A percentile compares a stretch with the other conserved stretches of the same genome.
phyloP scores from a whole-genome alignment of 1,140 invertebrate genomes.

The Drosophila varians region DNA sequence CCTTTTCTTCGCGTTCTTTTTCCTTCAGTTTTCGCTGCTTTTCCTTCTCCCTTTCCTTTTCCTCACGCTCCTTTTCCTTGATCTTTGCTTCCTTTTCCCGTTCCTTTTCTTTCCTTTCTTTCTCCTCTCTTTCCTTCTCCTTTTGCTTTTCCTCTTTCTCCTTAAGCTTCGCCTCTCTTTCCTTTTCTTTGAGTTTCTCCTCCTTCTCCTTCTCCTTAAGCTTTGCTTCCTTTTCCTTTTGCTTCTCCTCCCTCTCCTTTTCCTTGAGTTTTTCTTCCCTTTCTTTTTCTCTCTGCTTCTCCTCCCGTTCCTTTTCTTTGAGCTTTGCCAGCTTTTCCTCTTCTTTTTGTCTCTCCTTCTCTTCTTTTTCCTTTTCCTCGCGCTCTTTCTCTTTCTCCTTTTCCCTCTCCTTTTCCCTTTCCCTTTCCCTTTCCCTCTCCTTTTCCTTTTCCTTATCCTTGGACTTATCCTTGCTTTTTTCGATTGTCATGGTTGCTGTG shows the following conservation, averaged over 20 bases:
- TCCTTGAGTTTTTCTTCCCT: slow-evolving; percentile 4
- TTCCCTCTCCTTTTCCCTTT: slow-evolving; percentile 2
- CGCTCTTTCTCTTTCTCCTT: background rate
- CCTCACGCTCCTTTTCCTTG: slow-evolving; percentile 1
- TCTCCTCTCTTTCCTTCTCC: slow-evolving; percentile 2
- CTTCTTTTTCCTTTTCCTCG: background rate
- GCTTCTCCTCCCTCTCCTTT: slow-evolving; percentile 12
- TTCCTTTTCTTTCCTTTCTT: slow-evolving; percentile 7
- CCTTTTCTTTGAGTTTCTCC: background rate
- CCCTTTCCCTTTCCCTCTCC: background rate
- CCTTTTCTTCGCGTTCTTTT: slow-evolving; percentile 4
- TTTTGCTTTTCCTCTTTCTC: slow-evolving; percentile 1
- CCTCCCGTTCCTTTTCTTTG: background rate
- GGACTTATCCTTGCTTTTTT: background rate
- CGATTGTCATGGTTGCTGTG: slow-evolving; percentile 18
- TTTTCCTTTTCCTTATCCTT: background rate
- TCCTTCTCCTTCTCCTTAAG: slow-evolving; percentile 1
- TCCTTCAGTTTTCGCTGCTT: background rate
- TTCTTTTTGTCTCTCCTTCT: background rate
- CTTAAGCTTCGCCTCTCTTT: background rate
- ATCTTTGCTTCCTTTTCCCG: background rate
- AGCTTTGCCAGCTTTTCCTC: background rate
- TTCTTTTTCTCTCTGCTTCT: background rate
- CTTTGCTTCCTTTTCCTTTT: background rate
- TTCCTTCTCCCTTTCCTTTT: slow-evolving; percentile 1